These are phyloP conservation scores for Halocynthia aurantium DNA, from an alignment of 23 tunicate genomes.

Conservation along the genomic window DNA sequence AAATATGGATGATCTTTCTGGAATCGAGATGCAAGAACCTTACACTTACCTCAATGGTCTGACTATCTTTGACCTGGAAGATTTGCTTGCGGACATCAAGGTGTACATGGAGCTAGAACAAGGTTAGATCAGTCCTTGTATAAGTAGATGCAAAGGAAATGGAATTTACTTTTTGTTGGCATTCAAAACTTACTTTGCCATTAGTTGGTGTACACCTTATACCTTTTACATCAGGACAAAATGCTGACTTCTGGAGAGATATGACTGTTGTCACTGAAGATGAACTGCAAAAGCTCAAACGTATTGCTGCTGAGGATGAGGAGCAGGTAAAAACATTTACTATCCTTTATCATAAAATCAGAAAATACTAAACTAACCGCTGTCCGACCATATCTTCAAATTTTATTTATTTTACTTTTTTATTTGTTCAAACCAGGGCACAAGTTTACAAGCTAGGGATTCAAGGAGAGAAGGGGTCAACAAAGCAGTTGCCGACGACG, in stretches of 20 bases:
- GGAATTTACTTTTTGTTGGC: too few relatives aligned
- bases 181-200: too few relatives aligned
- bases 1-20: conserved; percentile 80
- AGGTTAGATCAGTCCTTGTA: conserved; percentile 36
- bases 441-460: conserved; percentile 27
- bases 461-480: conserved; percentile 74
- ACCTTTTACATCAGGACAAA: conserved; percentile 25
- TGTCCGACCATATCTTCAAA: neutral
- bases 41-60: conserved; percentile 96
- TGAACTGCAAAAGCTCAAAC: conserved; percentile 68
- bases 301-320: conserved; percentile 45
- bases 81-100: conserved; percentile 87
- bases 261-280: conserved; percentile 85
- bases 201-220: too few relatives aligned
- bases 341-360: neutral
- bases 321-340: conserved; percentile 4
- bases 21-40: conserved; percentile 97
- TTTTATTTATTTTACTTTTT: too few relatives aligned
- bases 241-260: conserved; percentile 87
- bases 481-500: conserved; percentile 61
- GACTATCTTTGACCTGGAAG: conserved; percentile 72
- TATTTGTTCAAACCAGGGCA: too few relatives aligned
- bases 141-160: too few relatives aligned
- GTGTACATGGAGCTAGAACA: conserved; percentile 93
- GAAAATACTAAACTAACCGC: neutral